A percentile compares a stretch with the other conserved stretches of the same genome.
Conservation (phyloP, 2,113 vertebrate species). For the Pedetes capensis region DNA sequence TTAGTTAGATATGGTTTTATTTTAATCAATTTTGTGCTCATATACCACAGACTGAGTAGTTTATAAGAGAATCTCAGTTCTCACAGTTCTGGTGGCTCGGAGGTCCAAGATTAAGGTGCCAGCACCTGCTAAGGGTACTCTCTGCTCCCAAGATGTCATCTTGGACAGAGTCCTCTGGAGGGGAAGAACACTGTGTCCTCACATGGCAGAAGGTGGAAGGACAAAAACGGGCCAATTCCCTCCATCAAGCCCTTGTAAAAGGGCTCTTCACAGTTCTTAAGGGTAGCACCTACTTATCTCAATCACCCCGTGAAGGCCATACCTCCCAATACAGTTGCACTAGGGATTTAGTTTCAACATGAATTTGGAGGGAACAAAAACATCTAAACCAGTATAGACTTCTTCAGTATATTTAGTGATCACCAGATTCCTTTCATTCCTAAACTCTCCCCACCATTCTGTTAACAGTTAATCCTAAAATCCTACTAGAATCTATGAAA, state of each 20-base stretch:
- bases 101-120: background rate
- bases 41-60: background rate
- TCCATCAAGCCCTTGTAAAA: background rate
- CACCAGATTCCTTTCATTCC: background rate
- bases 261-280: background rate
- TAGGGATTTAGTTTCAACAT: background rate
- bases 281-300: background rate
- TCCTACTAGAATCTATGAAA: background rate
- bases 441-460: background rate
- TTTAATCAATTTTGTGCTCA: background rate
- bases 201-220: background rate
- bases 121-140: background rate
- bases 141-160: background rate
- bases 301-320: background rate
- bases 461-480: background rate
- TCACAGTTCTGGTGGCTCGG: background rate
- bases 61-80: background rate
- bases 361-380: background rate
- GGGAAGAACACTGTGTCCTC: background rate
- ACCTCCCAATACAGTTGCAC: background rate
- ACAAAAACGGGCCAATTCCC: background rate
- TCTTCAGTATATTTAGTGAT: background rate
- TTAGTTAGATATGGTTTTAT: background rate
- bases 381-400: background rate
- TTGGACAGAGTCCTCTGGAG: background rate